These are phyloP conservation scores for Danio jaintianensis DNA, from an alignment of 2,797 vertebrate species.

Conservation along the genomic window DNA sequence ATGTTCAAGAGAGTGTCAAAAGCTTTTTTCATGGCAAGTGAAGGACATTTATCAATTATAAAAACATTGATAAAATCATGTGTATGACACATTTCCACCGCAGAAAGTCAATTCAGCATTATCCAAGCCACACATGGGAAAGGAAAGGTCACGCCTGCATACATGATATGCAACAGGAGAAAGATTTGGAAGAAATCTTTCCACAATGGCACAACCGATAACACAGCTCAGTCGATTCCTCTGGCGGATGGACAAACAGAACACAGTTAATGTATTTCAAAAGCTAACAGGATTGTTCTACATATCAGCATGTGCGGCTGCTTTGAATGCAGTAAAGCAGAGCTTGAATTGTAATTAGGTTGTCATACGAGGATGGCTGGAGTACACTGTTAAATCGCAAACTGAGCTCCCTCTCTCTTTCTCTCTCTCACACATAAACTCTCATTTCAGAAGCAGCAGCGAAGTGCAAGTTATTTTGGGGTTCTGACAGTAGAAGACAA, in stretches of 20 bases:
- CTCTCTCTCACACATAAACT: not conserved
- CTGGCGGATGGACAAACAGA: constrained; percentile 11
- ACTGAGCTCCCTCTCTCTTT: constrained; percentile 6
- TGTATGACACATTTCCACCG: not conserved
- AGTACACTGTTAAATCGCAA: constrained; percentile 40
- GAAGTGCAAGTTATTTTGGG: constrained; percentile 37
- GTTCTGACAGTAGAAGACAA: constrained; percentile 10
- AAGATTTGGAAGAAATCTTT: not conserved
- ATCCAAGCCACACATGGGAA: constrained; percentile 7
- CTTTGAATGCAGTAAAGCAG: constrained; percentile 32
- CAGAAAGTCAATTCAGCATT: not conserved
- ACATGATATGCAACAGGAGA: not conserved
- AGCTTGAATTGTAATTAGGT: constrained; percentile 48
- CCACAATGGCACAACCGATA: not conserved
- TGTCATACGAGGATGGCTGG: constrained; percentile 38
- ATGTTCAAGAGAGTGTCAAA: constrained; percentile 45
- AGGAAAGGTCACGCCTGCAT: constrained; percentile 3
- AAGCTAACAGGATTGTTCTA: constrained; percentile 38
- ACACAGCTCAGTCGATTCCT: not conserved
- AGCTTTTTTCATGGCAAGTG: constrained; percentile 54
- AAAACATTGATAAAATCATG: not conserved
- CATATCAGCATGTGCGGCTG: constrained; percentile 28
- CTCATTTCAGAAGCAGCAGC: constrained; percentile 26
- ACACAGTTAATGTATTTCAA: constrained; percentile 11
- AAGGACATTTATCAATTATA: constrained; percentile 26